phyloP scores from a whole-genome alignment of 1,140 invertebrate genomes.

The Chymomyza costata region DNA sequence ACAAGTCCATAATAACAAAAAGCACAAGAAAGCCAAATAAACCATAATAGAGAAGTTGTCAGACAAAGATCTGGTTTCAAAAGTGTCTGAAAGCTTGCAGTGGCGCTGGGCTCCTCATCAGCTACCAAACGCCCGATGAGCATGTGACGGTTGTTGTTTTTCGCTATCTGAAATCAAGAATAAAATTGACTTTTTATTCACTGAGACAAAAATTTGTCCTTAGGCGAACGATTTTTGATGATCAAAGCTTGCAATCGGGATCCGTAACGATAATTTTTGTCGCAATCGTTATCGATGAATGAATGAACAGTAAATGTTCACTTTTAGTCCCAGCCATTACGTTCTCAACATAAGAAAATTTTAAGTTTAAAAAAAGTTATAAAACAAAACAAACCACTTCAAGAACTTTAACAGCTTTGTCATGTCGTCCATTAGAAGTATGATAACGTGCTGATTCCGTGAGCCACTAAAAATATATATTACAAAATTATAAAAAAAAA shows the following conservation, averaged over 20 bases:
- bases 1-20: constrained; percentile 98
- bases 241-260: too few species aligned
- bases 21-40: constrained; percentile 95
- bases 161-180: constrained; percentile 78
- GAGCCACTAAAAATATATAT: constrained; percentile 79
- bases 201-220: not conserved
- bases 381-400: constrained; percentile 84
- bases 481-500: constrained; percentile 16
- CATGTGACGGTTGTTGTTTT: constrained; percentile 93
- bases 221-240: too few species aligned
- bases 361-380: too few species aligned
- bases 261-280: too few species aligned
- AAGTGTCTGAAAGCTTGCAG: constrained; percentile 86
- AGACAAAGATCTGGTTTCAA: constrained; percentile 86
- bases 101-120: constrained; percentile 81
- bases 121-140: constrained; percentile 90
- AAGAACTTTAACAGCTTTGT: constrained; percentile 90
- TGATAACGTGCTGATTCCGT: constrained; percentile 88
- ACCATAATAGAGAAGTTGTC: constrained; percentile 92
- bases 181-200: not conserved
- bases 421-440: constrained; percentile 88
- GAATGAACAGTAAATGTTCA: too few species aligned
- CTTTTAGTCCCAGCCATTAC: too few species aligned
- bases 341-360: too few species aligned
- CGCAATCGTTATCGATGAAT: too few species aligned